phyloP scores from a whole-genome alignment of 2,888 invertebrate species.

The Drosophila kanekoi region DNA sequence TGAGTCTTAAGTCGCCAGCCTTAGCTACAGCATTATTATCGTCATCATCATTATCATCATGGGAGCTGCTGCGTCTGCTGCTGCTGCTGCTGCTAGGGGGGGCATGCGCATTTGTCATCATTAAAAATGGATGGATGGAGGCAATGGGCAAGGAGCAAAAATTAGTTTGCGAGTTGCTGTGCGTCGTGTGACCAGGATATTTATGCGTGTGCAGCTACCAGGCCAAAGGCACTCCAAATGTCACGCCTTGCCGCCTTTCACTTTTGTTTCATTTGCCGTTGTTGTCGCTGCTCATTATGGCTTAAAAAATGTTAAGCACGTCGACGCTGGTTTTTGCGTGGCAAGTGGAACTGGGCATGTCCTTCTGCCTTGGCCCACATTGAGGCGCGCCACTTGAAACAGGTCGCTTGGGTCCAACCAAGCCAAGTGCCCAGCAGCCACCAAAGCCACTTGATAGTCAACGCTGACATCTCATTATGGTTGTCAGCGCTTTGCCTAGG shows the following conservation, averaged over 20 bases:
- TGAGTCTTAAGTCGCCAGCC: slow-evolving; percentile 55
- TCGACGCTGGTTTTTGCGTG: slow-evolving; percentile 71
- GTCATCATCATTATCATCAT: slow-evolving; percentile 31
- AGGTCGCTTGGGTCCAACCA: slow-evolving; percentile 52
- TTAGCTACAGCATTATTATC: slow-evolving; percentile 30
- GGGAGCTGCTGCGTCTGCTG: neutral
- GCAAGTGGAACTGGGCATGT: slow-evolving; percentile 30
- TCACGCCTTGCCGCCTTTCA: slow-evolving; percentile 63
- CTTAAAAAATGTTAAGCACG: slow-evolving; percentile 78
- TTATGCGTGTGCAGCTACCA: slow-evolving; percentile 74
- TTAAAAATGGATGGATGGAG: slow-evolving; percentile 62
- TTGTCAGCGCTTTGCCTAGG: slow-evolving; percentile 65
- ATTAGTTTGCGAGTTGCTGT: slow-evolving; percentile 58
- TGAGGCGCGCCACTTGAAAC: slow-evolving; percentile 57
- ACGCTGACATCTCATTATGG: slow-evolving; percentile 79
- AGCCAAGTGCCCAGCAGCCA: slow-evolving; percentile 42
- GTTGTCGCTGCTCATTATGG: slow-evolving; percentile 67
- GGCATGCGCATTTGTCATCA: slow-evolving; percentile 74
- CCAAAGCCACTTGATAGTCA: slow-evolving; percentile 77
- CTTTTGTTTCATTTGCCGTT: slow-evolving; percentile 53
- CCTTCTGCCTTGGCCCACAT: slow-evolving; percentile 18
- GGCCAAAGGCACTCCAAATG: slow-evolving; percentile 60
- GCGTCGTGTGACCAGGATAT: slow-evolving; percentile 55
- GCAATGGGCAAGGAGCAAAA: slow-evolving; percentile 41
- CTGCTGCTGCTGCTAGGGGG: neutral